Conservation (phyloP, 2,113 vertebrate species). For the Mormyrus iriodes region DNA sequence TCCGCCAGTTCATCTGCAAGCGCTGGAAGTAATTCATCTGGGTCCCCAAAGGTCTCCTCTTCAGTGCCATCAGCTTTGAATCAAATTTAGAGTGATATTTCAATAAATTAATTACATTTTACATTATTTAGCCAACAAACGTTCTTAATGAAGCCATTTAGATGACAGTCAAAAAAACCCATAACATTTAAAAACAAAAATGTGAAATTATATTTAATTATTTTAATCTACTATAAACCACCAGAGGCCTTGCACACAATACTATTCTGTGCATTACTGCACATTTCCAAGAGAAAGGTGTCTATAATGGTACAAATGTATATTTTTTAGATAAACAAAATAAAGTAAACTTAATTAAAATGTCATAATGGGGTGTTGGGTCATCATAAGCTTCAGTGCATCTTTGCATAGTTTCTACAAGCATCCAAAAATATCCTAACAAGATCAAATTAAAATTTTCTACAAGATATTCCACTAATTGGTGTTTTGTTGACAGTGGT, state of each 20-base stretch:
- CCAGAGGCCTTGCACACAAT: neutral
- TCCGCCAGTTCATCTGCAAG: constrained; percentile 8
- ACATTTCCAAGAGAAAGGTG: neutral
- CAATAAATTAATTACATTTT: neutral
- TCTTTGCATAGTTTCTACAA: neutral
- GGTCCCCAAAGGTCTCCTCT: constrained; percentile 8
- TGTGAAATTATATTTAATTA: neutral
- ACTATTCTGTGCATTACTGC: neutral
- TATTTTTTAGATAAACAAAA: neutral
- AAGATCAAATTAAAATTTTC: neutral
- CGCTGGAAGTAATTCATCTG: neutral
- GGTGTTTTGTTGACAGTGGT: neutral
- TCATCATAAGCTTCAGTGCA: neutral
- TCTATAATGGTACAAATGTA: neutral
- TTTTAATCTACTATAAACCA: neutral
- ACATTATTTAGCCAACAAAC: neutral
- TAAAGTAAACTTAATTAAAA: neutral
- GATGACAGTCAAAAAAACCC: neutral
- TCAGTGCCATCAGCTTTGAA: constrained; percentile 19
- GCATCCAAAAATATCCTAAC: neutral
- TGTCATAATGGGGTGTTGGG: neutral
- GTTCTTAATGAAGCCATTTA: neutral
- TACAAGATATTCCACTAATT: neutral
- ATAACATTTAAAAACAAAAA: neutral
- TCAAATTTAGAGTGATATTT: neutral